These are phyloP conservation scores for Acromyrmex echinatior DNA, from an alignment of 1,140 invertebrate species.

Conservation along the genomic window DNA sequence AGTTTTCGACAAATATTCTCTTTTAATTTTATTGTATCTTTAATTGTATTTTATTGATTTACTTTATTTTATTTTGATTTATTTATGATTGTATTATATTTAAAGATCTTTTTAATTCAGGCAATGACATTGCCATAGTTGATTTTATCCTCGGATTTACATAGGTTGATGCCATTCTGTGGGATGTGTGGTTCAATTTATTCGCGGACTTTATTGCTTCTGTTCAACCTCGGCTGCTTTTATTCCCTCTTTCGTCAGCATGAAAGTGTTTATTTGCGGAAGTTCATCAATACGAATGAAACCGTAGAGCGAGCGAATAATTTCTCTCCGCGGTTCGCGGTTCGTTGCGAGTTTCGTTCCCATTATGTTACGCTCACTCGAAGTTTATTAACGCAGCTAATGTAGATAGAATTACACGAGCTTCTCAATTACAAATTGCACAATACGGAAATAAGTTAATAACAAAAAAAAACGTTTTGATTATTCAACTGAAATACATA, in stretches of 20 bases:
- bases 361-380: conserved; percentile 12
- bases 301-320: conserved; percentile 23
- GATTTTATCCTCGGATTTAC: background rate
- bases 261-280: conserved; percentile 31
- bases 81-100: background rate
- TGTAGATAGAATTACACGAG: conserved; percentile 26
- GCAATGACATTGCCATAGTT: background rate
- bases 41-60: conserved; percentile 9
- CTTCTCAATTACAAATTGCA: conserved; percentile 20
- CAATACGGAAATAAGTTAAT: background rate
- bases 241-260: conserved; percentile 20
- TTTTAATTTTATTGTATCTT: background rate
- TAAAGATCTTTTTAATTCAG: background rate
- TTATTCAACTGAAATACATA: background rate
- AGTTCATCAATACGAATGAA: conserved; percentile 43
- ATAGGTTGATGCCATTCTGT: background rate
- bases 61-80: background rate
- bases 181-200: conserved; percentile 23
- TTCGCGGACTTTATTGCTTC: conserved; percentile 18
- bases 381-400: conserved; percentile 47
- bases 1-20: conserved; percentile 8
- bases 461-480: background rate
- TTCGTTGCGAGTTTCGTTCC: conserved; percentile 1
- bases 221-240: background rate
- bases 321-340: conserved; percentile 27